Conservation (phyloP, 2,113 vertebrate genomes). For the Hucho hucho region DNA sequence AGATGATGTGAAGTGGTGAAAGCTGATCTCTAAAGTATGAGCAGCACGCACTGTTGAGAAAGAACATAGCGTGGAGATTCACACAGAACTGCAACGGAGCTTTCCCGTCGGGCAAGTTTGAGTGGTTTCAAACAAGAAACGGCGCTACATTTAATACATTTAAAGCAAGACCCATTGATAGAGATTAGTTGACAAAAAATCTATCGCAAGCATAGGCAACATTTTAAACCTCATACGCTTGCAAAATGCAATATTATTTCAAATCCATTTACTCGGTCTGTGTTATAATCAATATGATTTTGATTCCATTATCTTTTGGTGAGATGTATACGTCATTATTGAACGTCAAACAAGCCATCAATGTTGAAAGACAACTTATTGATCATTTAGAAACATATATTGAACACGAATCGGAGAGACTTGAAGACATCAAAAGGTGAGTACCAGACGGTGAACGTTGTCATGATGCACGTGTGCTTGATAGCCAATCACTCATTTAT, state of each 20-base stretch:
- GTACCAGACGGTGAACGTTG: background rate
- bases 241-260: background rate
- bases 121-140: background rate
- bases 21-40: background rate
- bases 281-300: background rate
- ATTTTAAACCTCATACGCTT: background rate
- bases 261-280: background rate
- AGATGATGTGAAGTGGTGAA: background rate
- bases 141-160: background rate
- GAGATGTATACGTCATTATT: constrained; percentile 75
- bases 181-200: background rate
- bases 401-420: constrained; percentile 68
- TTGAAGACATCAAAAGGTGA: constrained; percentile 75
- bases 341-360: constrained; percentile 68
- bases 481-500: too few relatives aligned
- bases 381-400: constrained; percentile 67
- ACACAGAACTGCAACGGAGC: background rate
- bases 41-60: background rate
- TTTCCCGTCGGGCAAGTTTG: background rate
- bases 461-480: background rate
- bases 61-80: background rate
- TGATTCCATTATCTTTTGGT: constrained; percentile 20
- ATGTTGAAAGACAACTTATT: constrained; percentile 68
- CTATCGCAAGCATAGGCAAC: background rate
- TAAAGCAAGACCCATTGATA: background rate